These are phyloP conservation scores for Cladopsammia gracilis DNA, from an alignment of 64 coral and sea anemone species.

Conservation along the genomic window DNA sequence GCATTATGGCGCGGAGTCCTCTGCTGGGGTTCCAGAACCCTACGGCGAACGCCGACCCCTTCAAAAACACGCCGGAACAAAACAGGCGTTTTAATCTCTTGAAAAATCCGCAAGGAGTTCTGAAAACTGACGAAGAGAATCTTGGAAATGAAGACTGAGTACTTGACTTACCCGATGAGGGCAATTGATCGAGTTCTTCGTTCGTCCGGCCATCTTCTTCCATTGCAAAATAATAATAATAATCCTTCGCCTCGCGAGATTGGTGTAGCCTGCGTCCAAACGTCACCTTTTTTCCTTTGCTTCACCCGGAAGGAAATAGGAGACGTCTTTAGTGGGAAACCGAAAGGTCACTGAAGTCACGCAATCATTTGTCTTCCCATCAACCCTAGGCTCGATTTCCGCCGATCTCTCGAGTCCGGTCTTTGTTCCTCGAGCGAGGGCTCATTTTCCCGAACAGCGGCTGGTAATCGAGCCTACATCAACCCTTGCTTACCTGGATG, in stretches of 20 bases:
- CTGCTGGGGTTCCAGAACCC: constrained; percentile 56
- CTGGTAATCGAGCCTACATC: too few species aligned
- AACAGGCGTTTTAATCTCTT: constrained; percentile 3
- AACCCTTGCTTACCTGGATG: constrained; percentile 33
- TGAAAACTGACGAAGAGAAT: not conserved
- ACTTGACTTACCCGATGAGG: too few species aligned
- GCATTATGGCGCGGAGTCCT: constrained; percentile 57
- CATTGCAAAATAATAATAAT: not conserved
- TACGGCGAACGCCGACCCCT: constrained; percentile 9
- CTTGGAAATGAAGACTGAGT: not conserved
- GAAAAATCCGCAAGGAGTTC: not conserved
- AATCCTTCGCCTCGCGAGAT: not conserved
- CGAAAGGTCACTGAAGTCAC: not conserved
- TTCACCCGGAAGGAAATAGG: too few species aligned
- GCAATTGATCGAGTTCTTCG: constrained; percentile 11
- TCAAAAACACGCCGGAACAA: constrained; percentile 49
- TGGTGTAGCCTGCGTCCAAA: not conserved
- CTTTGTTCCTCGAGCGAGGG: too few species aligned
- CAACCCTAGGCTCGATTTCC: too few species aligned
- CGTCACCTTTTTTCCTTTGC: too few species aligned
- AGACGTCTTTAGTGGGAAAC: too few species aligned
- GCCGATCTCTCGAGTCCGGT: too few species aligned
- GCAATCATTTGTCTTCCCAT: constrained; percentile 36
- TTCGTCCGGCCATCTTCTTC: not conserved
- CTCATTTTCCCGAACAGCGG: too few species aligned